Base-by-base conservation (phyloP, 2,888 invertebrate genomes). In the Psylliodes chrysocephalus region DNA sequence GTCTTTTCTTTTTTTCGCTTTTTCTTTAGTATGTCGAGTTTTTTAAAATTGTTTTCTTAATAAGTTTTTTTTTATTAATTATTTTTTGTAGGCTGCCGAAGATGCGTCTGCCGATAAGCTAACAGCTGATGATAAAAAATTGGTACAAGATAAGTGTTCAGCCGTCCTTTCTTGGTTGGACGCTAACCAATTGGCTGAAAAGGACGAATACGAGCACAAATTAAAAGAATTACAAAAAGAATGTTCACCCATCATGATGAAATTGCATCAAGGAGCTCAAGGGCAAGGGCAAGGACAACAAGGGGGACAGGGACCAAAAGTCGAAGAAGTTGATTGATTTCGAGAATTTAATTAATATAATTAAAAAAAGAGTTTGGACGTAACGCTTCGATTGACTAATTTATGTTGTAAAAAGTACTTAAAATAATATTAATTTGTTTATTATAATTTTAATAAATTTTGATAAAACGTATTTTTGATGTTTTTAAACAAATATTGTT, bases 91-190 rank as follows among this genome's bases (percentile, higher is more conserved):
- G 88, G 90, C 90, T 10, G 85, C 84, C 49, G 90, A 90, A 73
- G 89, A 88, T 69, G 87, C 86, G 0, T 81, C 85, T 0, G 85
- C 87, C 0, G 90, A 89, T 40, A 89, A 90, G 75, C 83, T 96
- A 2, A 86, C 88, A 18, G 88, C 89, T 0, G 83, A 84, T 0
- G 96, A 96, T 77, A 91, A 91, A 75, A 86, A 87, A 49, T 79
- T 84, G 10, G 91, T 93, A 0, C 79, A 86, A 4, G 87, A 87
- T 12, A 91, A 91, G 77, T 92, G 92, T 76, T 84, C 86, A 17
- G 87, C 88, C 10, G 89, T 91, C 61, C 84, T 94, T 60, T 83
- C 86, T 8, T 96, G 95, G 95, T 82, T 96, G 33, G 96, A 96
- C 73, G 82, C 84, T 17, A 94, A 95, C 78, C 86, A 88, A 1